Evolutionary conservation across 2,888 invertebrate species (phyloP).

Genomic region (Chrysomela aeneicollis): DNA sequence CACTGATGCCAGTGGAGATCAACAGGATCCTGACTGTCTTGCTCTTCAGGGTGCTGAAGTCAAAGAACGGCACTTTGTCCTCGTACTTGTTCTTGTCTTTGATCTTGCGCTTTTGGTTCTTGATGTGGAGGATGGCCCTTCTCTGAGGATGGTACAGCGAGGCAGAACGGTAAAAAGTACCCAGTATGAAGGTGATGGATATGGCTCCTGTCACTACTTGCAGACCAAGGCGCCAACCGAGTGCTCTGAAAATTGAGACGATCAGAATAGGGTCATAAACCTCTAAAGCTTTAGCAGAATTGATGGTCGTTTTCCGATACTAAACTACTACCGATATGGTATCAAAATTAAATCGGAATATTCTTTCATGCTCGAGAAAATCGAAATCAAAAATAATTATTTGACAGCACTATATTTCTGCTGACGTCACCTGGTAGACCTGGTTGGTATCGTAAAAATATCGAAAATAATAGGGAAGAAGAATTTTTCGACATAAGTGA

Average conservation of each 20-base stretch:
- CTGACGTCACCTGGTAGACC: too few relatives aligned
- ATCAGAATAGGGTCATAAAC: neutral
- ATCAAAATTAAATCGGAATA: too few relatives aligned
- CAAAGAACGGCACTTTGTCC: slow-evolving; percentile 85
- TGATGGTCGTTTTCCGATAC: neutral
- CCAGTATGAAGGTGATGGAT: slow-evolving; percentile 83
- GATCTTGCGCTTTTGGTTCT: slow-evolving; percentile 86
- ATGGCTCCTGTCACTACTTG: slow-evolving; percentile 87
- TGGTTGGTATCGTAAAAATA: too few relatives aligned
- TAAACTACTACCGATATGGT: too few relatives aligned
- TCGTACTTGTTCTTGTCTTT: slow-evolving; percentile 80
- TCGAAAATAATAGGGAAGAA: too few relatives aligned
- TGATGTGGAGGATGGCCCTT: slow-evolving; percentile 85
- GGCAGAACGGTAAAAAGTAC: slow-evolving; percentile 87
- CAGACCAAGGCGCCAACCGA: slow-evolving; percentile 83
- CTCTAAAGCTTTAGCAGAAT: too few relatives aligned
- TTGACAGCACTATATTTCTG: too few relatives aligned
- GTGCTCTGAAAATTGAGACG: slow-evolving; percentile 64
- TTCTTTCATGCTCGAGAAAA: too few relatives aligned
- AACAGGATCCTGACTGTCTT: slow-evolving; percentile 85
- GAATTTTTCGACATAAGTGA: too few relatives aligned
- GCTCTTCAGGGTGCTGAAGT: slow-evolving; percentile 84
- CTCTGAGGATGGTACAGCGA: slow-evolving; percentile 89
- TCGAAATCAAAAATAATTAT: too few relatives aligned
- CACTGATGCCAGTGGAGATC: slow-evolving; percentile 79